Base-by-base conservation (phyloP, 1,140 invertebrate genomes). In the Drosophila elegans region DNA sequence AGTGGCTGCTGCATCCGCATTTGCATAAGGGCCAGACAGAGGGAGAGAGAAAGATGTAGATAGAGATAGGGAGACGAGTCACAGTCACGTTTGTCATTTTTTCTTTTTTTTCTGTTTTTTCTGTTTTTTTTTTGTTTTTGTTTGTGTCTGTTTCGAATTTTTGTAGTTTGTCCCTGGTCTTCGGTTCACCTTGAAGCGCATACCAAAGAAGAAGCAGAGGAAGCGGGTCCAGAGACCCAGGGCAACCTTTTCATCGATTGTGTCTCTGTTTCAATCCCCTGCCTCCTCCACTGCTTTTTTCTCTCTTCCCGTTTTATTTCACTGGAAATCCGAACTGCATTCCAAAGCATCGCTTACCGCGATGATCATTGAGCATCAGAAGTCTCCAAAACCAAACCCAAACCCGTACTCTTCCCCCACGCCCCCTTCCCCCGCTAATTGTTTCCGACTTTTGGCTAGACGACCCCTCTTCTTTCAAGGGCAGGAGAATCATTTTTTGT, bases 191-290 rank as follows among this genome's bases (percentile, higher is more conserved):
- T 76, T 76, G 62, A 76, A 76, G 73, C 73, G 74, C 74, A 76
- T 76, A 76, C 74, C 63, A 76, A 56, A 45, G 51, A 21, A 27
- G 27, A 55, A 12, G 12, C 27, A 34, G 39, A 42, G 21, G 45
- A 57, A 21, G 48, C 56, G 55, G 55, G 45, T 42, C 53, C 38
- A 72, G 41, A 67, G 29, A 71, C 62, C 62, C 49, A 66, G 46
- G 53, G 68, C 57, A 85, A 85, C 82, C 62, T 79, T 86, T 79
- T 86, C 83, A 86, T 86, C 85, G 82, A 86, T 81, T 82, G 83
- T 82, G 77, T 79, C 73, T 85, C 63, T 77, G 75, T 71, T 71
- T 52, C 41, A 59, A 56, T 53, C 12, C 13, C 60, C 39, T 45
- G 12, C 13, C 29, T 34, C 32, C 25, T 16, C 46, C 45, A 56